Percentiles rank a stretch among this genome's conserved stretches.
Evolutionary conservation across 2,888 invertebrate genomes (phyloP).

Genomic region (Hemaris fuciformis): DNA sequence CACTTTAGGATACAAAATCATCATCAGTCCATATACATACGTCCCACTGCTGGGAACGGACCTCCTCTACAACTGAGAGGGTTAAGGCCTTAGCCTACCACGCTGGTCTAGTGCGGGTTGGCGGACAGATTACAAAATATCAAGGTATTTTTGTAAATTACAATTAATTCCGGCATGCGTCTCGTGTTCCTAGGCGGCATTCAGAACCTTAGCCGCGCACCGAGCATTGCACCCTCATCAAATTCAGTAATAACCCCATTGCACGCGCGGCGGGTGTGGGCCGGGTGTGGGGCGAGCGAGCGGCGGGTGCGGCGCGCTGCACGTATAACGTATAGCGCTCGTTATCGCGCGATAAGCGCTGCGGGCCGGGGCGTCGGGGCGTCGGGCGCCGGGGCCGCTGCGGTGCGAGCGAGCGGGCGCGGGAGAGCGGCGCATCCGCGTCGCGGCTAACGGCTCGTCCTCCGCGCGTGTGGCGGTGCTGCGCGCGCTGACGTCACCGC

Average conservation of each 20-base stretch:
- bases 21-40: too few relatives aligned
- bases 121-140: too few relatives aligned
- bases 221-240: constrained; percentile 10
- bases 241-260: constrained; percentile 26
- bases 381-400: constrained; percentile 27
- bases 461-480: constrained; percentile 62
- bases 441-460: constrained; percentile 77
- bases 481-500: constrained; percentile 82
- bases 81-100: too few relatives aligned
- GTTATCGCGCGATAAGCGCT: constrained; percentile 62
- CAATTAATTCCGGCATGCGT: background rate
- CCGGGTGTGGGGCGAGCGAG: constrained; percentile 29
- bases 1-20: too few relatives aligned
- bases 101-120: too few relatives aligned
- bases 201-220: background rate
- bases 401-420: constrained; percentile 50
- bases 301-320: constrained; percentile 47
- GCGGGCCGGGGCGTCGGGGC: constrained; percentile 38
- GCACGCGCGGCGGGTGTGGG: constrained; percentile 37
- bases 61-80: too few relatives aligned
- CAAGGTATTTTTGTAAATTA: background rate
- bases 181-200: background rate
- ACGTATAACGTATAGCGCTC: constrained; percentile 27
- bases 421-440: constrained; percentile 66
- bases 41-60: too few relatives aligned